Percentiles rank a stretch among this genome's conserved stretches.
Conservation (phyloP, 2,797 vertebrate genomes). For the Poeciliopsis paucimaculata region DNA sequence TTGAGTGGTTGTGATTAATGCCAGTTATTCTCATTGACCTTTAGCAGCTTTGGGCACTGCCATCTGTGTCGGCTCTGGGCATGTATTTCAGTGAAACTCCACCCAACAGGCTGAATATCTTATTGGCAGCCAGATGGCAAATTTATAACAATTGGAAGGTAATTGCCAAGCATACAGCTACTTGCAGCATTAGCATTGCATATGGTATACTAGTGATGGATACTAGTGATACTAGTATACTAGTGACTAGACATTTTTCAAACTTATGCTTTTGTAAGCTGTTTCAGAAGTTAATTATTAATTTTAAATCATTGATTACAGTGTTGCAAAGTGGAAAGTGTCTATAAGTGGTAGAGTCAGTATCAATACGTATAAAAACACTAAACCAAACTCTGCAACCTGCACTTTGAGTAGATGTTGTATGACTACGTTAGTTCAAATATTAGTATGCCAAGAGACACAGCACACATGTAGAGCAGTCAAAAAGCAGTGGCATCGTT, state of each 20-base stretch:
- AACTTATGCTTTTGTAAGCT: not conserved
- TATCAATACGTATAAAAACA: slow-evolving; percentile 18
- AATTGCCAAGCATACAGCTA: not conserved
- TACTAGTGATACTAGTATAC: no score
- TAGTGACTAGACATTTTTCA: not conserved
- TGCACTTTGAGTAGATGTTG: not conserved
- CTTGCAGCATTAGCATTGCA: not conserved
- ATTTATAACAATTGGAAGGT: not conserved
- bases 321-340: slow-evolving; percentile 35
- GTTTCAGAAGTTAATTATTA: slow-evolving; percentile 54
- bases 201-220: not conserved
- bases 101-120: not conserved
- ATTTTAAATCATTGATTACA: slow-evolving; percentile 53
- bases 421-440: not conserved
- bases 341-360: slow-evolving; percentile 43
- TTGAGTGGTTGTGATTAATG: not conserved
- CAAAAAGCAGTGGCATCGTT: slow-evolving; percentile 11
- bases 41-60: not conserved
- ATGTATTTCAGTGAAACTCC: not conserved
- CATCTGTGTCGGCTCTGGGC: not conserved
- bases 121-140: not conserved
- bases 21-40: not conserved
- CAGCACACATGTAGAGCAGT: not conserved
- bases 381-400: not conserved
- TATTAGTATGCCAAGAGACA: not conserved